phyloP scores from a whole-genome alignment of 2,113 vertebrate genomes.

The Nothoprocta perdicaria region DNA sequence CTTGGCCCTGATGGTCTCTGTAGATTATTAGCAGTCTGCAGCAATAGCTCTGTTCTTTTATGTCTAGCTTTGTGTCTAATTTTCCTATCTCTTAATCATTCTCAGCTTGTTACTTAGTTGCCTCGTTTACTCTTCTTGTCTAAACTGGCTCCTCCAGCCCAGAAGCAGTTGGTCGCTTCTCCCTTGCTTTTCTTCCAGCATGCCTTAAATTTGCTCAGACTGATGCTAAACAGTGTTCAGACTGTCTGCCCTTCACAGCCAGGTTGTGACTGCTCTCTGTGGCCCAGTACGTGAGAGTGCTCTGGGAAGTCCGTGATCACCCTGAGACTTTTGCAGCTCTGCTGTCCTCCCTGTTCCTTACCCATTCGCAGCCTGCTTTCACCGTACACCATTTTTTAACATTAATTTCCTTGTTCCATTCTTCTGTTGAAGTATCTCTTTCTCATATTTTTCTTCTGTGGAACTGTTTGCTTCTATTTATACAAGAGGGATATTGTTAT shows the following conservation, averaged over 20 bases:
- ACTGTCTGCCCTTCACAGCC: background rate
- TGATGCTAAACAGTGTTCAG: background rate
- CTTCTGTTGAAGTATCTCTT: background rate
- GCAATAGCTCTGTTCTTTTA: background rate
- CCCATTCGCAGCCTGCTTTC: background rate
- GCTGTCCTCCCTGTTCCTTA: background rate
- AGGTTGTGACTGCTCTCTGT: background rate
- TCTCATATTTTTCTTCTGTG: background rate
- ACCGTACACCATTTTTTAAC: background rate
- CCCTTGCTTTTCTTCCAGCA: background rate
- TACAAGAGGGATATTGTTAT: background rate
- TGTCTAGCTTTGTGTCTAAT: background rate
- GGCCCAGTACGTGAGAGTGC: accelerated
- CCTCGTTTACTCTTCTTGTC: background rate
- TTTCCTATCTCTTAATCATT: background rate
- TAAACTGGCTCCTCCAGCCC: background rate
- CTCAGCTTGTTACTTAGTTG: background rate
- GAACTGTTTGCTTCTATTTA: background rate
- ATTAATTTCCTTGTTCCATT: background rate
- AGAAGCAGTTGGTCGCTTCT: background rate
- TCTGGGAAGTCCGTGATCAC: background rate
- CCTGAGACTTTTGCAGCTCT: background rate
- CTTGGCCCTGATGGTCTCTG: background rate
- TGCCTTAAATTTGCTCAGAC: background rate
- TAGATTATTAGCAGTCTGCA: background rate